phyloP scores from a whole-genome alignment of 1,140 invertebrate species.

The Subanguina moxae region DNA sequence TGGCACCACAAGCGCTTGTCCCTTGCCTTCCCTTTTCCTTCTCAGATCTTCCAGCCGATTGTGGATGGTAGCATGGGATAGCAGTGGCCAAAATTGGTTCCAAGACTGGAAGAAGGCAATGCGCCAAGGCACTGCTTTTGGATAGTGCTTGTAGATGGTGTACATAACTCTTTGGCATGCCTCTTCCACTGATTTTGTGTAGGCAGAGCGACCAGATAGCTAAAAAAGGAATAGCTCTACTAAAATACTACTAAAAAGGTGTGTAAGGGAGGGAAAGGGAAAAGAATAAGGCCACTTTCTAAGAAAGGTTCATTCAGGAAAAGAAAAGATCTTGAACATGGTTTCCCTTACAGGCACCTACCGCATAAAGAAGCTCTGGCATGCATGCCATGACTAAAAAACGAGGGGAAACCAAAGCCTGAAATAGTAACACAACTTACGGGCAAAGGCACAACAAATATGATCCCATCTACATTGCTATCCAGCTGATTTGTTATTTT shows the following conservation, averaged over 20 bases:
- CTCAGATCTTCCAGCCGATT: conserved; percentile 5
- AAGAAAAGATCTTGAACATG: too few species aligned
- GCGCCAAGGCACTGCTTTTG: conserved; percentile 10
- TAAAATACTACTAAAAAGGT: not conserved
- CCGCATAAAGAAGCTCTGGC: too few species aligned
- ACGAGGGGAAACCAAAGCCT: too few species aligned
- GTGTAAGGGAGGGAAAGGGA: too few species aligned
- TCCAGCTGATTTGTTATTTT: conserved; percentile 1
- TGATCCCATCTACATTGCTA: not conserved
- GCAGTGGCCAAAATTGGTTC: conserved; percentile 11
- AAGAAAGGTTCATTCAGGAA: too few species aligned
- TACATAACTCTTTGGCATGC: not conserved
- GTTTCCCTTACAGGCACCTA: too few species aligned
- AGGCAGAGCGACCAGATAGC: not conserved
- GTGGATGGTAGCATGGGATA: not conserved
- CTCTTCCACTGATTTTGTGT: not conserved
- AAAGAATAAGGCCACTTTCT: too few species aligned
- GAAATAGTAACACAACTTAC: conserved; percentile 6
- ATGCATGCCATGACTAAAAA: too few species aligned
- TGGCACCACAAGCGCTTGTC: conserved; percentile 14
- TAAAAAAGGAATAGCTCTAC: not conserved
- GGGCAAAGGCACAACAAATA: conserved; percentile 5
- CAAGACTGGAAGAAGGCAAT: conserved; percentile 9
- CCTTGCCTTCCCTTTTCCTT: conserved; percentile 7
- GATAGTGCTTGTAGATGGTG: conserved; percentile 6